Conservation (phyloP, 1,140 invertebrate species). For the Linepithema humile region DNA sequence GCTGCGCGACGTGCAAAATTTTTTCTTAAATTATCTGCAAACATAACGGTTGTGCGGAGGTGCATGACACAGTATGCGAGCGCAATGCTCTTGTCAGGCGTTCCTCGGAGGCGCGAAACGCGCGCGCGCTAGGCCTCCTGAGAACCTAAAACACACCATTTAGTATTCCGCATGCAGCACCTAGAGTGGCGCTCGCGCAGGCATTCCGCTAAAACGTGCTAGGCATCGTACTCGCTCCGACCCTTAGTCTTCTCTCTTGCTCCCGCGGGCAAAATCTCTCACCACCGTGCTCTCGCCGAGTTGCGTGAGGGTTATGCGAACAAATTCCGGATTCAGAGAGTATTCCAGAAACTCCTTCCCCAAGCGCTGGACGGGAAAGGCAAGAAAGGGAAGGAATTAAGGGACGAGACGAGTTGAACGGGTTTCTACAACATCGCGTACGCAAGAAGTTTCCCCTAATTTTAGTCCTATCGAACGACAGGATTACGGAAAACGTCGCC, state of each 20-base stretch:
- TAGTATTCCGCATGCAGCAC: slow-evolving; percentile 65
- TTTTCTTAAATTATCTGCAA: background rate
- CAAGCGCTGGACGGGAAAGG: slow-evolving; percentile 4
- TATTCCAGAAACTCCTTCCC: slow-evolving; percentile 24
- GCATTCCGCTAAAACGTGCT: slow-evolving; percentile 71
- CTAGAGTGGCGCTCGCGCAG: slow-evolving; percentile 66
- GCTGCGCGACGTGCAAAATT: background rate
- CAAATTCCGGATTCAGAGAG: slow-evolving; percentile 71
- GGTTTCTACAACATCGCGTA: background rate
- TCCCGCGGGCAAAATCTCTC: background rate
- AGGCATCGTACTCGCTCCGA: slow-evolving; percentile 44
- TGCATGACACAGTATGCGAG: background rate
- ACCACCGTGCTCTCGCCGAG: background rate
- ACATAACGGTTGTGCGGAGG: background rate
- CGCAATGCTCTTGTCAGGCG: background rate
- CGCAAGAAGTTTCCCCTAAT: background rate
- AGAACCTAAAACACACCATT: slow-evolving; percentile 39
- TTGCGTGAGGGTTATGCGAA: slow-evolving; percentile 53
- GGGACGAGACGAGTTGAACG: slow-evolving; percentile 36
- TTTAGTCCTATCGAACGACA: slow-evolving; percentile 10
- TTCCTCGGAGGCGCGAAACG: slow-evolving; percentile 8
- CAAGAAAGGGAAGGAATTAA: slow-evolving; percentile 34
- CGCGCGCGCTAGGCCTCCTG: slow-evolving; percentile 11
- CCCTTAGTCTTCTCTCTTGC: background rate
- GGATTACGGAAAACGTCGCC: background rate